Evolutionary conservation across 2,888 invertebrate genomes (phyloP), one percentile per base, ranked within the genome.

Genomic region (Limnephilus marmoratus): DNA sequence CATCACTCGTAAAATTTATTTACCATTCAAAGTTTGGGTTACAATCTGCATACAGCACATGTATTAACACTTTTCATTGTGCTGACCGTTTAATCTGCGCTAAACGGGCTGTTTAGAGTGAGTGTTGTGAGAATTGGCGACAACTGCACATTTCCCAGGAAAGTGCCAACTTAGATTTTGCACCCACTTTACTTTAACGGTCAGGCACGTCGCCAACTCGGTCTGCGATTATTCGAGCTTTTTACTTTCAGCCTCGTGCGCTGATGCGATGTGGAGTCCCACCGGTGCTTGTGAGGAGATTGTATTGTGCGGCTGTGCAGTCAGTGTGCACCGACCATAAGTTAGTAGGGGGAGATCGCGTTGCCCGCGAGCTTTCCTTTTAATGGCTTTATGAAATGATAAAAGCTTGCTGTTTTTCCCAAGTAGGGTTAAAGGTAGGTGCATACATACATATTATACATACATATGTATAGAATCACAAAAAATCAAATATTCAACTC

Each of bases 151-250:
- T 68, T 88, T 88, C 88, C 88, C 88, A 68, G 88, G 53, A 29
- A 68, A 53, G 53, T 88, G 88, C 88, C 88, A 88, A 88, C 68
- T 88, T 37, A 53, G 68, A 88, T 88, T 88, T 88, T 68, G 88
- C 88, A 88, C 88, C 88, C 88, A 88, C 88, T 88, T 68, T 29
- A 88, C 4, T 68, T 88, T 68, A 68, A 53, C 18, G 68, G 29
- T 34, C 49, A 68, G 88, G 88, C 88, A 88, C 53, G 18, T 24
- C 24, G 88, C 88, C 88, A 88, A 88, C 24, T 68, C 88, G 29
- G 37, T 31, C 88, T 49, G 15, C 24, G 31, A 68, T 13, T 34
- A 68, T 31, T 68, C 37, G 37, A 88, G 37, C 29, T 41, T 86
- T 86, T 88, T 88, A 88, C 88, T 88, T 68, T 68, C 88, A 68